These are phyloP conservation scores for Lycopodina hypogea DNA, from an alignment of 37 sponge, comb jelly and placozoan species.

Conservation along the genomic window DNA sequence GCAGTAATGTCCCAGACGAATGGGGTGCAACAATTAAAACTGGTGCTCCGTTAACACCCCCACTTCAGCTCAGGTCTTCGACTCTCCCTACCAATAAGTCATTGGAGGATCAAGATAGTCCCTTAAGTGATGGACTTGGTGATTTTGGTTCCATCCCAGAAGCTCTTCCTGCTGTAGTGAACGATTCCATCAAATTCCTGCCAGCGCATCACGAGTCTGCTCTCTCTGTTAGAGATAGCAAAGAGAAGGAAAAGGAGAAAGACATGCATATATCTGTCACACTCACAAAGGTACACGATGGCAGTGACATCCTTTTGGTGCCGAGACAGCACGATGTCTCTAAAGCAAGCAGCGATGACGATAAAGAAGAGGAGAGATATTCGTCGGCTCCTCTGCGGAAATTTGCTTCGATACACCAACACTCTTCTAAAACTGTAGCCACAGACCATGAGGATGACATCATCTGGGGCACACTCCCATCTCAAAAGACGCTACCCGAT, in stretches of 20 bases:
- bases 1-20: background rate
- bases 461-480: background rate
- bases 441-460: background rate
- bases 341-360: background rate
- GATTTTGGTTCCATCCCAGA: no score
- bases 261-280: background rate
- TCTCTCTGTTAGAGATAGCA: background rate
- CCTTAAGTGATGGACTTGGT: no score
- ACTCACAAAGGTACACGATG: background rate
- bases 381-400: background rate
- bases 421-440: background rate
- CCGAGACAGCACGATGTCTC: background rate
- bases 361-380: no score
- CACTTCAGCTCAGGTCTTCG: background rate
- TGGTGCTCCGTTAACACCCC: background rate
- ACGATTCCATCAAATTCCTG: no score
- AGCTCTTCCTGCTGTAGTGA: background rate
- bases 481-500: background rate
- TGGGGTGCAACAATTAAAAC: background rate
- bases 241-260: slow-evolving; percentile 16
- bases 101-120: no score
- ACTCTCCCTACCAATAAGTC: background rate
- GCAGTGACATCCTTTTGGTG: background rate
- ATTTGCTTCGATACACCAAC: background rate
- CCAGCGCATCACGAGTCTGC: no score